These are phyloP conservation scores for Ammospiza maritima DNA, from an alignment of 2,797 vertebrate genomes.

Conservation along the genomic window DNA sequence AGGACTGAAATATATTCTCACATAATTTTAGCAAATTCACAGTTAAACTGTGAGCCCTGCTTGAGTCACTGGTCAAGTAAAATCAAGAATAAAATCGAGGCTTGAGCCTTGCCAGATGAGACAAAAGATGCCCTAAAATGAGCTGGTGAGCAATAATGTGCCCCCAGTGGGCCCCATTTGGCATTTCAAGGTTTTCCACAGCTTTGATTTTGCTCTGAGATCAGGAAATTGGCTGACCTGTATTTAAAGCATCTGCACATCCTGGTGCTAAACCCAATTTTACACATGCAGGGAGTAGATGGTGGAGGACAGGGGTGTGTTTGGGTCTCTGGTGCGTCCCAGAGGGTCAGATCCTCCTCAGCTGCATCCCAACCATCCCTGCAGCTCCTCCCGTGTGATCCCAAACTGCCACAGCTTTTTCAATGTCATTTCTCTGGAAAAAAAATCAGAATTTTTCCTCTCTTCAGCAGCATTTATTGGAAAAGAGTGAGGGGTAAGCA, in stretches of 20 bases:
- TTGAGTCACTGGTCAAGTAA: neutral
- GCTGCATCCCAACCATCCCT: too few species aligned
- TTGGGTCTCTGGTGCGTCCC: neutral
- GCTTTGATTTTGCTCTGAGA: neutral
- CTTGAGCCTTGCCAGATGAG: neutral
- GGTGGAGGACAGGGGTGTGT: neutral
- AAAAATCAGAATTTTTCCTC: neutral
- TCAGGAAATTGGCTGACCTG: neutral
- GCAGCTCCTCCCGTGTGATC: neutral
- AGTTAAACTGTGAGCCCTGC: accelerated
- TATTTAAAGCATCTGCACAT: neutral
- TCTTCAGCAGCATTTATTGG: accelerated
- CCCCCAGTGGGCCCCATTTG: accelerated
- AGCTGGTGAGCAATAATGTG: neutral
- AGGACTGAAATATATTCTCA: neutral
- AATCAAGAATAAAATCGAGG: neutral
- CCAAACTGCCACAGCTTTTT: neutral
- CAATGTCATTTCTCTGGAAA: neutral
- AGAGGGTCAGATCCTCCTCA: neutral
- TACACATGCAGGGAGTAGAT: neutral
- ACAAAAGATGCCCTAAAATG: neutral
- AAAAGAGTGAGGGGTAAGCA: neutral
- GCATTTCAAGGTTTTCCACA: neutral
- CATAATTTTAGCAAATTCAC: accelerated
- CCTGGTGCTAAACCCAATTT: neutral